Evolutionary conservation across 2,113 vertebrate species (phyloP).

Genomic region (Gopherus evgoodei): DNA sequence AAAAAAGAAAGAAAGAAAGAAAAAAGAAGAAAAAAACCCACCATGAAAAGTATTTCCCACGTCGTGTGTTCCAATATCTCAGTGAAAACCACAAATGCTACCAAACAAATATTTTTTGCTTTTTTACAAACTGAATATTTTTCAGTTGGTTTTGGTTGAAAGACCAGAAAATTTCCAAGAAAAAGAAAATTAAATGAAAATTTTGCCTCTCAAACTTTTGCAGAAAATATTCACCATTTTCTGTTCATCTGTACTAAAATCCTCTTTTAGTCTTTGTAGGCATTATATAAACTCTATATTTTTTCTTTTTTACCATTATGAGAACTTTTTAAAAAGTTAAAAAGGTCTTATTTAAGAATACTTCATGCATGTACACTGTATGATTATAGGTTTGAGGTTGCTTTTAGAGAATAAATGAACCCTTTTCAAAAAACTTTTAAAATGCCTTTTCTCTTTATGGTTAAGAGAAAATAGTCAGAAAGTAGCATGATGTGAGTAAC

Average conservation of each 20-base stretch:
- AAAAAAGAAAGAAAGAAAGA: neutral
- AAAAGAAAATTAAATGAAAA: neutral
- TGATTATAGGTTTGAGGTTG: neutral
- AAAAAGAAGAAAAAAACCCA: neutral
- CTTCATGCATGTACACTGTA: neutral
- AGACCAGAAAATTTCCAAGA: neutral
- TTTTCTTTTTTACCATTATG: neutral
- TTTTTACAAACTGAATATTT: neutral
- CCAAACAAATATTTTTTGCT: neutral
- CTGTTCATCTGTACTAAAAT: neutral
- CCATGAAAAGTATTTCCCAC: neutral
- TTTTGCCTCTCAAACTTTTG: neutral
- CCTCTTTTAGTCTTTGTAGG: neutral
- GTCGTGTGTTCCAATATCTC: fast-evolving
- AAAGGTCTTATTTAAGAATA: neutral
- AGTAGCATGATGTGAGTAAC: neutral
- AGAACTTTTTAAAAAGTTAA: fast-evolving
- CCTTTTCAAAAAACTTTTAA: neutral
- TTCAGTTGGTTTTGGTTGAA: neutral
- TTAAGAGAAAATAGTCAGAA: neutral
- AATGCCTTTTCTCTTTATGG: neutral
- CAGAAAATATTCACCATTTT: neutral
- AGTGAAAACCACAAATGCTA: neutral
- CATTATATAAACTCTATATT: neutral
- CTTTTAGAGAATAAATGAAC: neutral